These are phyloP conservation scores for Rhimphoctona megacephalus DNA, from an alignment of 2,888 invertebrate species.

Conservation along the genomic window DNA sequence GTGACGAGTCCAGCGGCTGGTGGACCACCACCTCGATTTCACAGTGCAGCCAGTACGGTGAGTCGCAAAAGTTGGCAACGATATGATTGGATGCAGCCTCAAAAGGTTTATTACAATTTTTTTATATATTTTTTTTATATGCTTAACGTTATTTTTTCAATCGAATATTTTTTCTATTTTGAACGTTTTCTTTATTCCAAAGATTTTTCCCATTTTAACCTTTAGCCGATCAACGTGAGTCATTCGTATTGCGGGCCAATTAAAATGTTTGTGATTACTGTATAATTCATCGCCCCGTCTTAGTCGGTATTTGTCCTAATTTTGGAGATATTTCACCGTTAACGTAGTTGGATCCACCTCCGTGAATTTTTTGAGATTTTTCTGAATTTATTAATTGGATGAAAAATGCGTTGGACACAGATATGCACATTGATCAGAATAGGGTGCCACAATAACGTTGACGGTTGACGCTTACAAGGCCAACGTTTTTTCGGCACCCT, in stretches of 20 bases:
- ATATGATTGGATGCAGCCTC: not conserved
- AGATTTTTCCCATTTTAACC: not conserved
- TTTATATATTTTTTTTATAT: not conserved
- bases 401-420: no score
- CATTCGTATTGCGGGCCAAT: not conserved
- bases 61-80: not conserved
- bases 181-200: no score
- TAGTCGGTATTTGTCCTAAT: not conserved
- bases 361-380: not conserved
- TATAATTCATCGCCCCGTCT: not conserved
- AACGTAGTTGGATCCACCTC: not conserved
- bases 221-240: not conserved
- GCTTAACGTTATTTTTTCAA: not conserved
- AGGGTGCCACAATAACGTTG: no score
- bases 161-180: not conserved
- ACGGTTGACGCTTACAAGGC: no score
- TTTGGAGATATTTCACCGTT: not conserved
- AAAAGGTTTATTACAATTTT: not conserved
- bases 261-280: not conserved
- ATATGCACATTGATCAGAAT: not conserved
- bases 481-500: no score
- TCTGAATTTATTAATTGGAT: not conserved
- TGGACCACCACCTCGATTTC: constrained; percentile 83
- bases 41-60: constrained; percentile 82
- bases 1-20: constrained; percentile 87